Conservation (phyloP, 2,797 vertebrate genomes). For the Tinamus major region DNA sequence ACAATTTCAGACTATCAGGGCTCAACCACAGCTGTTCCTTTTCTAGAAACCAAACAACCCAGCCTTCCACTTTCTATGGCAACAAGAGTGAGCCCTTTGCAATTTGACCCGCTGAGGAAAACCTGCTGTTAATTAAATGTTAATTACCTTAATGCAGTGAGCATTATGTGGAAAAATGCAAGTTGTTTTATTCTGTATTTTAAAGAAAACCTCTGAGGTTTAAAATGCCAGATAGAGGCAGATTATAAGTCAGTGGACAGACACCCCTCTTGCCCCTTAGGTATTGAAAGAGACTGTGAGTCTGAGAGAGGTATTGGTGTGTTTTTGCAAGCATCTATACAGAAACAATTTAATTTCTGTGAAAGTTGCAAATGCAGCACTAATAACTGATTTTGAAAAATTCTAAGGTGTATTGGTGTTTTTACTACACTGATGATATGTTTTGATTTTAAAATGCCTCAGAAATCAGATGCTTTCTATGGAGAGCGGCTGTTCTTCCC, state of each 20-base stretch:
- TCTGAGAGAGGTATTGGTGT: background rate
- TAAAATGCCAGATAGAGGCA: slow-evolving; percentile 34
- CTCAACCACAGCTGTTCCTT: slow-evolving; percentile 79
- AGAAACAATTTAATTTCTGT: background rate
- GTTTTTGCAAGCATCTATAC: background rate
- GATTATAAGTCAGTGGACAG: slow-evolving; percentile 6
- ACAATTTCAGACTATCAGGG: slow-evolving; percentile 66
- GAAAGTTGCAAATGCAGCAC: slow-evolving; percentile 27
- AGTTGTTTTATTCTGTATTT: slow-evolving; percentile 79
- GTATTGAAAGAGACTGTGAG: background rate
- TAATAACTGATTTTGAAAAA: slow-evolving; percentile 36
- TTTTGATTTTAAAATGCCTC: background rate
- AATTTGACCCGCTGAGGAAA: slow-evolving; percentile 87
- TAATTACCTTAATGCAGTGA: slow-evolving; percentile 86
- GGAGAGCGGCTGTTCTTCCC: background rate
- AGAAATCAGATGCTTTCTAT: background rate
- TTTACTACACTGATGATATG: background rate
- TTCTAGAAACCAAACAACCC: slow-evolving; percentile 69
- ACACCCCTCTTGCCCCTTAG: background rate
- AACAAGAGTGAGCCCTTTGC: slow-evolving; percentile 82
- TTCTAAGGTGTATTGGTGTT: background rate
- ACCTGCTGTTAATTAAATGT: slow-evolving; percentile 90
- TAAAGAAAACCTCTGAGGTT: slow-evolving; percentile 74
- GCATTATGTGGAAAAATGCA: slow-evolving; percentile 73
- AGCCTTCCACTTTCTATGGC: slow-evolving; percentile 82